Base-by-base conservation (phyloP, 2,797 vertebrate species). In the Sphaeramia orbicularis region DNA sequence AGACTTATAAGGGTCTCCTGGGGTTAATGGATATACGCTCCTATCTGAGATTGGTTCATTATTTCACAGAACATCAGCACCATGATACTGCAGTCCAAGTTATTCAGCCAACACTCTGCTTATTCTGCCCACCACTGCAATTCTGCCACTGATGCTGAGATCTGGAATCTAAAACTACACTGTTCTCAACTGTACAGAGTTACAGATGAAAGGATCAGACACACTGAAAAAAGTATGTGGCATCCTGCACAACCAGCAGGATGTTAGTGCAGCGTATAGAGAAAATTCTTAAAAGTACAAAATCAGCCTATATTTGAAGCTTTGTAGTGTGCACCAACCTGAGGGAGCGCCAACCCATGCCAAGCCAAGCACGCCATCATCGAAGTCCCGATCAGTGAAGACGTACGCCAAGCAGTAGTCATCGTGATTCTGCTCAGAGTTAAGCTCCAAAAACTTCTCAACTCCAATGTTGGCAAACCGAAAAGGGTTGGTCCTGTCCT, bases 361-460 rank as follows among this genome's bases (percentile, higher is more conserved):
- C 87, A 99, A 92, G 65, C 98, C 98, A 54, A 99, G 95, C 10
- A 99, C 97, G 0, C 98, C 98, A 55, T 98, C 97, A 75, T 99
- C 98, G 89, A 99, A 99, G 87, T 99, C 98, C 68, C 98, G 91
- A 87, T 99, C 97, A 8, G 96, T 98, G 89, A 99, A 99, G 73
- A 99, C 96, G 57, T 99, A 99, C 68, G 98, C 98, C 78, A 99
- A 93, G 86, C 98, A 99, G 87, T 98, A 99, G 78, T 97, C 95
- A 54, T 99, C 94, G 7, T 99, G 98, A 86, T 99, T 98, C 93
- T 99, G 97, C 59, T 99, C 98, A 0, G 98, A 99, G 87, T 98
- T 99, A n/a, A 99, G 93, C 76, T 99, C 97, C 87, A 99, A 91
- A 83, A 99, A 99, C 87, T 98, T 99, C 80, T 99, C 98, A 87